Conservation (phyloP, 2,113 vertebrate genomes). For the Leptocoma aspasia region DNA sequence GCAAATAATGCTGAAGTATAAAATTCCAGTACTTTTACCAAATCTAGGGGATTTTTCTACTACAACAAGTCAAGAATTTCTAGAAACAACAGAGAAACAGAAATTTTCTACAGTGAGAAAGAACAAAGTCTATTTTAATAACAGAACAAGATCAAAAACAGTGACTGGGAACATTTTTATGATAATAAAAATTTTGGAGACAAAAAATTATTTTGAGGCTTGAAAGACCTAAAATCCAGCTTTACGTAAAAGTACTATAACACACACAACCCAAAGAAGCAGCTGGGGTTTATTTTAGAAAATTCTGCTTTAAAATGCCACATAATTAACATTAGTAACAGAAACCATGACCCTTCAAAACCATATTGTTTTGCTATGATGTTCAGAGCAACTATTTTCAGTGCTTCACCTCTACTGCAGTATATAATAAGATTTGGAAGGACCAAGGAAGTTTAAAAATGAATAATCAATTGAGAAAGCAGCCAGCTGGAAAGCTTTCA, state of each 20-base stretch:
- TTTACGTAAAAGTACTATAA: neutral
- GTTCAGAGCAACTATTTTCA: neutral
- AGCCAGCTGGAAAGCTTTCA: constrained; percentile 33
- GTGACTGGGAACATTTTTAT: neutral
- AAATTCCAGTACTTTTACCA: neutral
- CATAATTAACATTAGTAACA: neutral
- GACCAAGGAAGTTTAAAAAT: neutral
- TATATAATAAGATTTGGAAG: neutral
- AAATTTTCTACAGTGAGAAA: neutral
- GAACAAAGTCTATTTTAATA: neutral
- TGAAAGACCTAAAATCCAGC: neutral
- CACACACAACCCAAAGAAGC: neutral
- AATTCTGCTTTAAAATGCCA: neutral
- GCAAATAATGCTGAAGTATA: neutral
- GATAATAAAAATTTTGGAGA: neutral
- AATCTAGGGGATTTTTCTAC: neutral
- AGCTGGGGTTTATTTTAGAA: neutral
- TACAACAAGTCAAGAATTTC: neutral
- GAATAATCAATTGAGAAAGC: neutral
- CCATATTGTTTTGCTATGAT: neutral
- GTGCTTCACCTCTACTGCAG: neutral
- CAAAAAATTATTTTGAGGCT: neutral
- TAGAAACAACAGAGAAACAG: neutral
- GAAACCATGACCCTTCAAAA: neutral
- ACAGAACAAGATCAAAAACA: neutral